phyloP scores from a whole-genome alignment of 2,888 invertebrate species.

The Zelleria hepariella region DNA sequence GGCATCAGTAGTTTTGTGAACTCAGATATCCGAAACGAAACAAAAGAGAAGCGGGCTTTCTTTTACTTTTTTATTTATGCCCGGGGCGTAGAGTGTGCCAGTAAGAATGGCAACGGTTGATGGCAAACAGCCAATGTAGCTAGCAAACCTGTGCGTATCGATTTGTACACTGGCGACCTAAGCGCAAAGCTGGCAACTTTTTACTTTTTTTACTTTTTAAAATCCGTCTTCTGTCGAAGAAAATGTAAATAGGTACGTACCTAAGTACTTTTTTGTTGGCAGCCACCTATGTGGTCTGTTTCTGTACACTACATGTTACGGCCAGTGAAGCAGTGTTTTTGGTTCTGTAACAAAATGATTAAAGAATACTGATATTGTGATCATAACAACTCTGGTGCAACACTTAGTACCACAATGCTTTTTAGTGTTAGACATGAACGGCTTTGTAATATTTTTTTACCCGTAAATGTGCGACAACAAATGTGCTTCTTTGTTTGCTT shows the following conservation, averaged over 20 bases:
- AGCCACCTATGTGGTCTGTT: background rate
- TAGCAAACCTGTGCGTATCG: slow-evolving; percentile 43
- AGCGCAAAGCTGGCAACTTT: background rate
- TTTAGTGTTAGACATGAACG: too few relatives aligned
- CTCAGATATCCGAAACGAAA: too few relatives aligned
- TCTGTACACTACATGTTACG: too few relatives aligned
- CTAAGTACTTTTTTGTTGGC: background rate
- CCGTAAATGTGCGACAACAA: too few relatives aligned
- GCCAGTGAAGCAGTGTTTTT: too few relatives aligned
- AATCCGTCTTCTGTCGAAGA: background rate
- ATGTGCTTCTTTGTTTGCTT: too few relatives aligned
- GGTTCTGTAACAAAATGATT: too few relatives aligned
- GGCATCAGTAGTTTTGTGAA: too few relatives aligned
- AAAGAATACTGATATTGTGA: too few relatives aligned
- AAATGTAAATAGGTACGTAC: background rate
- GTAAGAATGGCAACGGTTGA: slow-evolving; percentile 29
- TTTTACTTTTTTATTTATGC: background rate
- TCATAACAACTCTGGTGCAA: too few relatives aligned
- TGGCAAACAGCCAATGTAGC: slow-evolving; percentile 33
- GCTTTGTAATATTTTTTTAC: too few relatives aligned
- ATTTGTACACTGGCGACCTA: slow-evolving; percentile 18
- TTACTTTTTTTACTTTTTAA: background rate
- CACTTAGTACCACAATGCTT: too few relatives aligned
- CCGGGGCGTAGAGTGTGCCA: slow-evolving; percentile 10
- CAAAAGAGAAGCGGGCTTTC: background rate